Evolutionary conservation across 2,797 vertebrate species (phyloP).

Genomic region (Poeciliopsis gracilis): DNA sequence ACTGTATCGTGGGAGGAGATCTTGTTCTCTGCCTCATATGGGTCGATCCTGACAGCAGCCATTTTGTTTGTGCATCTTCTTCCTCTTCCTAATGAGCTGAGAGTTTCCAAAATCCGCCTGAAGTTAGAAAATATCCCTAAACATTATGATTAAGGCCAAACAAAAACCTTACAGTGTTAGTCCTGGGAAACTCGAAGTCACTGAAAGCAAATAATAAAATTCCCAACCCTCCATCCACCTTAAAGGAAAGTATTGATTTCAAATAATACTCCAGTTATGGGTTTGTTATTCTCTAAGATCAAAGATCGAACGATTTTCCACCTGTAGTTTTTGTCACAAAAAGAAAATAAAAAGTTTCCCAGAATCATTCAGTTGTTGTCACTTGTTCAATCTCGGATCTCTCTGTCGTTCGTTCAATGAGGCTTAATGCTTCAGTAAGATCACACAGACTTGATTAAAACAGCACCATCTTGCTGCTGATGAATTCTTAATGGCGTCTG

Average conservation of each 20-base stretch:
- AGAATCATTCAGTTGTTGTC: conserved; percentile 3
- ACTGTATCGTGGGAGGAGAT: too few species aligned
- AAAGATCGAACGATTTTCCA: background rate
- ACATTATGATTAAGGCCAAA: background rate
- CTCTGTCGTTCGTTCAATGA: conserved; percentile 34
- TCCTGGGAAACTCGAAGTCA: background rate
- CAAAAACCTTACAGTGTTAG: background rate
- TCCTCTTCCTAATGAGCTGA: too few species aligned
- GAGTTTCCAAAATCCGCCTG: too few species aligned
- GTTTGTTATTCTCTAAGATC: background rate
- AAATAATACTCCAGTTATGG: background rate
- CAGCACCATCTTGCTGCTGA: conserved; percentile 75
- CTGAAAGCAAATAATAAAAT: background rate
- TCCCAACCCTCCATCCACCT: background rate
- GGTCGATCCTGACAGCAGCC: too few species aligned
- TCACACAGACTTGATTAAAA: conserved; percentile 77
- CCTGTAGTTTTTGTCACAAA: background rate
- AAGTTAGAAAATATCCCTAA: background rate
- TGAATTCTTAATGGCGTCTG: conserved; percentile 71
- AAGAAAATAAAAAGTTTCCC: background rate
- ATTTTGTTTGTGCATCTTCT: too few species aligned
- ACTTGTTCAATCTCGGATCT: conserved; percentile 7
- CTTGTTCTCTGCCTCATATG: too few species aligned
- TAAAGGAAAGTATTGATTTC: background rate
- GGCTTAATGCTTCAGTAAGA: conserved; percentile 53